Percentiles rank a stretch among this genome's conserved stretches.
phyloP scores from a whole-genome alignment of 2,797 vertebrate species.

The Oreochromis mossambicus region DNA sequence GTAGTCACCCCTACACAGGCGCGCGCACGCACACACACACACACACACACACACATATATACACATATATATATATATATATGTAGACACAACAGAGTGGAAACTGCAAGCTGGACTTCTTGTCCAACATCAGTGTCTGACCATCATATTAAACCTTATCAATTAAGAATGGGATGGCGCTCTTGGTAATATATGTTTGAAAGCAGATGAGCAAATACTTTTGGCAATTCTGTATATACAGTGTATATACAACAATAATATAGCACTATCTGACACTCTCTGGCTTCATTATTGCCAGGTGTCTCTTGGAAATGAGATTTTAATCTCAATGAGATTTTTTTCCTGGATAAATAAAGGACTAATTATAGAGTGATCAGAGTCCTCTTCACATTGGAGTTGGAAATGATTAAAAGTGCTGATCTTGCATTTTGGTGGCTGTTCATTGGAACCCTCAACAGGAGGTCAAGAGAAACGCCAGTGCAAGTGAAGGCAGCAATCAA shows the following conservation, averaged over 20 bases:
- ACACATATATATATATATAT: not conserved
- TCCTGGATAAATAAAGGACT: not conserved
- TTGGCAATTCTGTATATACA: not conserved
- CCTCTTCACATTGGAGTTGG: not conserved
- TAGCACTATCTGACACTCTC: not conserved
- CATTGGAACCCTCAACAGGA: not conserved
- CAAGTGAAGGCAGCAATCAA: not conserved
- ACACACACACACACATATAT: not conserved
- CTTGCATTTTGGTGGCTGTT: not conserved
- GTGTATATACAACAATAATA: not conserved
- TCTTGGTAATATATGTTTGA: not conserved
- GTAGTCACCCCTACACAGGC: not conserved
- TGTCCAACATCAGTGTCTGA: not conserved
- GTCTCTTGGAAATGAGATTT: not conserved
- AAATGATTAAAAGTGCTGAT: not conserved
- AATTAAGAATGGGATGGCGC: not conserved
- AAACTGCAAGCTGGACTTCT: not conserved
- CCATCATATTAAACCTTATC: not conserved
- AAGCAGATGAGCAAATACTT: not conserved
- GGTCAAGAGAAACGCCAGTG: not conserved
- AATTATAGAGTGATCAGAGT: not conserved
- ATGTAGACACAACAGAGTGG: not conserved
- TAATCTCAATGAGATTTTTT: not conserved
- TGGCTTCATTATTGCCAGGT: not conserved
- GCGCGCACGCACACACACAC: fast-evolving